Percentiles rank a stretch among this genome's conserved stretches.
Conservation (phyloP, 2,888 invertebrate species). For the Neoitamus cyanurus region DNA sequence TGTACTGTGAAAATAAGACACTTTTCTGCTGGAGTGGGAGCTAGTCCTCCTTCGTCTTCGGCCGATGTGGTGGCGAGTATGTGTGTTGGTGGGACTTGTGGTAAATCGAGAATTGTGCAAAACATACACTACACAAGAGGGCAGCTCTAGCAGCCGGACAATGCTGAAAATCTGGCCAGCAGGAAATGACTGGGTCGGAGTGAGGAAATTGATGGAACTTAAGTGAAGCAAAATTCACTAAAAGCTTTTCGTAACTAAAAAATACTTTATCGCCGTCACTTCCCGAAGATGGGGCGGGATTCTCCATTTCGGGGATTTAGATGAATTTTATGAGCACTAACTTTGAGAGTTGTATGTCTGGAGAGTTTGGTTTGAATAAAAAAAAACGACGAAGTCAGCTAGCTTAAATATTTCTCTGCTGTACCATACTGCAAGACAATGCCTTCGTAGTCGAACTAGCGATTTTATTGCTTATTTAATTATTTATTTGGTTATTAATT, state of each 20-base stretch:
- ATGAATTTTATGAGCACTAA: neutral
- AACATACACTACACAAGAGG: neutral
- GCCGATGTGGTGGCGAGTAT: neutral
- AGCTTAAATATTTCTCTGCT: no score
- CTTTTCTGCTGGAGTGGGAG: neutral
- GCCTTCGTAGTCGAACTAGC: no score
- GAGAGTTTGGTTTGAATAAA: no score
- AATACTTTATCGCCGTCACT: neutral
- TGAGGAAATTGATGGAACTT: conserved; percentile 9
- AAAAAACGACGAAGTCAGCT: no score
- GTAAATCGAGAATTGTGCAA: conserved; percentile 14
- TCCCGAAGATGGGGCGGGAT: neutral
- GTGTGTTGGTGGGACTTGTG: neutral
- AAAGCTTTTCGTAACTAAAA: conserved; percentile 2
- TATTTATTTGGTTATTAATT: no score
- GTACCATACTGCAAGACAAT: no score
- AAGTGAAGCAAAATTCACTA: conserved; percentile 11
- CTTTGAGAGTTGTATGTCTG: neutral
- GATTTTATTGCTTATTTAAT: no score
- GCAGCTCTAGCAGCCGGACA: neutral
- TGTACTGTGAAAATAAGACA: conserved; percentile 30
- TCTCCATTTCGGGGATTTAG: neutral
- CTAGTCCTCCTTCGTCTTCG: neutral
- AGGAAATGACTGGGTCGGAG: conserved; percentile 3
- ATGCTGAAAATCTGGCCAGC: neutral